Conservation (phyloP, 1,140 invertebrate genomes). For the Lucilia cuprina region DNA sequence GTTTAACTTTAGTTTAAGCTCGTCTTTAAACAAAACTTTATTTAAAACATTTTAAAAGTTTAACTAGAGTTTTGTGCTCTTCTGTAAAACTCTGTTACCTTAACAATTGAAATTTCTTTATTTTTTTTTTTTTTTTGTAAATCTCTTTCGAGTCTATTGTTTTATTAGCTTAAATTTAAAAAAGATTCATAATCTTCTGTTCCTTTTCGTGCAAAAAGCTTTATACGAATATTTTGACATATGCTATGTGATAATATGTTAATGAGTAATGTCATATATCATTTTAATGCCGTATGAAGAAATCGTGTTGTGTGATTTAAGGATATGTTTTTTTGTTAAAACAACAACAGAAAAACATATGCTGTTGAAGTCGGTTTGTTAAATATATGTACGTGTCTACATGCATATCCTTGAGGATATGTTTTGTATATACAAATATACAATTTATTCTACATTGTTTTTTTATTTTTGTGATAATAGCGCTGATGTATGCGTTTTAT, state of each 20-base stretch:
- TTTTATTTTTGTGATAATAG: constrained; percentile 53
- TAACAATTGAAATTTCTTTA: too few species aligned
- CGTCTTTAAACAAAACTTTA: too few species aligned
- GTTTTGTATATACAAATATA: constrained; percentile 32
- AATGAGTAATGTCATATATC: constrained; percentile 62
- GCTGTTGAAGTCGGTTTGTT: too few species aligned
- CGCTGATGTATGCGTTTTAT: constrained; percentile 42
- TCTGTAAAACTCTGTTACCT: background rate
- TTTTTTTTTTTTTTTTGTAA: background rate
- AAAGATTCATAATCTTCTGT: constrained; percentile 2
- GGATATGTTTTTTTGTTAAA: background rate
- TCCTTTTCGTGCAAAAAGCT: constrained; percentile 43
- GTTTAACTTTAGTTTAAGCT: too few species aligned
- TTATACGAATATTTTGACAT: constrained; percentile 50
- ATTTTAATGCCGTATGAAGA: constrained; percentile 45
- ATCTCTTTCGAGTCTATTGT: background rate
- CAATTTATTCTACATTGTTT: background rate
- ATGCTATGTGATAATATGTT: constrained; percentile 62
- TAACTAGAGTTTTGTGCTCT: background rate
- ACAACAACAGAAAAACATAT: background rate
- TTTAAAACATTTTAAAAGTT: too few species aligned
- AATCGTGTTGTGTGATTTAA: background rate
- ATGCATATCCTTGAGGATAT: constrained; percentile 61
- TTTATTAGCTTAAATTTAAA: background rate
- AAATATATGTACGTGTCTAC: constrained; percentile 53